A percentile compares a stretch with the other conserved stretches of the same genome.
phyloP scores from a whole-genome alignment of 2,113 vertebrate species.

The Phyllopteryx taeniolatus region DNA sequence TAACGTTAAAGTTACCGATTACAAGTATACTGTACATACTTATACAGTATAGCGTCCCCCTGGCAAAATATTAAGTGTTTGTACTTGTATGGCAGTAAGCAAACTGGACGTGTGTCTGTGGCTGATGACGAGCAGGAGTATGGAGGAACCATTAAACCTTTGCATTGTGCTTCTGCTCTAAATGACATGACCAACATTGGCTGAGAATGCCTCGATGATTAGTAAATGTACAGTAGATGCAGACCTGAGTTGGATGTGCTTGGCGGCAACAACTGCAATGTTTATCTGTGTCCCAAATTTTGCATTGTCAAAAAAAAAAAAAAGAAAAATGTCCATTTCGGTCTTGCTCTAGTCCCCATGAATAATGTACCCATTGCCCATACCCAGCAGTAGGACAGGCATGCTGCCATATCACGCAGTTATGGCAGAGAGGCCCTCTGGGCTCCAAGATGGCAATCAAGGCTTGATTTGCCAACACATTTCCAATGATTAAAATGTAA shows the following conservation, averaged over 20 bases:
- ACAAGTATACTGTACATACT: too few species aligned
- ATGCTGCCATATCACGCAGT: slow-evolving; percentile 82
- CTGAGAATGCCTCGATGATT: not conserved
- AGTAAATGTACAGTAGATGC: not conserved
- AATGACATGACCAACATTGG: not conserved
- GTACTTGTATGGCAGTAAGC: slow-evolving; percentile 77
- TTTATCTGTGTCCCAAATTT: not conserved
- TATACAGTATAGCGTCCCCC: too few species aligned
- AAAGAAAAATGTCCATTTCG: slow-evolving; percentile 53
- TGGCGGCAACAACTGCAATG: not conserved
- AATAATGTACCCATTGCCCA: slow-evolving; percentile 84
- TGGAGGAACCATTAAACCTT: not conserved
- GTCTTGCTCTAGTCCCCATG: slow-evolving; percentile 71
- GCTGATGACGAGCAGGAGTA: not conserved
- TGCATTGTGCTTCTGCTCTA: not conserved
- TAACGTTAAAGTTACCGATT: too few species aligned
- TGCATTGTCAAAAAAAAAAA: not conserved
- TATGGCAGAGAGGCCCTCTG: slow-evolving; percentile 85
- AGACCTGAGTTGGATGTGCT: not conserved
- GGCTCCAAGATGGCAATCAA: slow-evolving; percentile 98
- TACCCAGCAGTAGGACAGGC: slow-evolving; percentile 84
- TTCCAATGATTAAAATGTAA: slow-evolving; percentile 99
- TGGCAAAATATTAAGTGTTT: too few species aligned
- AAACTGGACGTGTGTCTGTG: slow-evolving; percentile 69
- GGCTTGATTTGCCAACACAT: slow-evolving; percentile 99